Conservation (phyloP, 2,888 invertebrate genomes). For the Gandaritis pyraliata region DNA sequence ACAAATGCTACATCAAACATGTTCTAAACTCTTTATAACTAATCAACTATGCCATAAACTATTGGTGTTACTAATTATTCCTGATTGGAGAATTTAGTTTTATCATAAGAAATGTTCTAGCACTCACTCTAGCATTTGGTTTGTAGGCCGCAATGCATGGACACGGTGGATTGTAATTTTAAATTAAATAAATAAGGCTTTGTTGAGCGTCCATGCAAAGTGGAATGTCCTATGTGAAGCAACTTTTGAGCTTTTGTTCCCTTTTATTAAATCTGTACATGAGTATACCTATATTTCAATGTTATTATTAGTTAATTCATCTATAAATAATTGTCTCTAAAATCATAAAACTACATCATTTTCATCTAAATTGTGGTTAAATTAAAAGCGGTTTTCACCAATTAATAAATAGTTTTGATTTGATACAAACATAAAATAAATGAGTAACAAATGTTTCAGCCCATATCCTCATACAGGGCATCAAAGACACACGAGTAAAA, state of each 20-base stretch:
- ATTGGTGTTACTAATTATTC: slow-evolving; percentile 76
- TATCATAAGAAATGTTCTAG: slow-evolving; percentile 60
- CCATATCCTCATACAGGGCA: background rate
- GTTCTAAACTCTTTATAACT: slow-evolving; percentile 71
- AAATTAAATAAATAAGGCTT: slow-evolving; percentile 39
- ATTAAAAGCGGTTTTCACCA: slow-evolving; percentile 50
- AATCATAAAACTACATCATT: slow-evolving; percentile 55
- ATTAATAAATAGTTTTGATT: slow-evolving; percentile 51
- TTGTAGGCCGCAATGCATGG: slow-evolving; percentile 42
- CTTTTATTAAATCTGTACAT: slow-evolving; percentile 63
- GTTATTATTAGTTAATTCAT: slow-evolving; percentile 57
- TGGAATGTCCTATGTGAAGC: slow-evolving; percentile 43
- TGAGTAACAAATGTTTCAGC: slow-evolving; percentile 40
- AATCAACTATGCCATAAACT: slow-evolving; percentile 70
- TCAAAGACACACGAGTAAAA: slow-evolving; percentile 17
- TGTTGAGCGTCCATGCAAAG: slow-evolving; percentile 41
- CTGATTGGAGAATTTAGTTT: slow-evolving; percentile 57
- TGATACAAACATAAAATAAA: slow-evolving; percentile 47
- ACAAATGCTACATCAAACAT: slow-evolving; percentile 79
- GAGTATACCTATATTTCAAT: slow-evolving; percentile 45
- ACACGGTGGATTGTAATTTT: slow-evolving; percentile 39
- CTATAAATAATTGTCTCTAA: slow-evolving; percentile 65
- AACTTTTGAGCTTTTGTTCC: slow-evolving; percentile 66
- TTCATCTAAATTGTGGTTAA: slow-evolving; percentile 48
- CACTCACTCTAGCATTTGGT: slow-evolving; percentile 36